Conservation (phyloP, 53 echinoderm and acorn worm genomes). For the Echinometra lucunter region DNA sequence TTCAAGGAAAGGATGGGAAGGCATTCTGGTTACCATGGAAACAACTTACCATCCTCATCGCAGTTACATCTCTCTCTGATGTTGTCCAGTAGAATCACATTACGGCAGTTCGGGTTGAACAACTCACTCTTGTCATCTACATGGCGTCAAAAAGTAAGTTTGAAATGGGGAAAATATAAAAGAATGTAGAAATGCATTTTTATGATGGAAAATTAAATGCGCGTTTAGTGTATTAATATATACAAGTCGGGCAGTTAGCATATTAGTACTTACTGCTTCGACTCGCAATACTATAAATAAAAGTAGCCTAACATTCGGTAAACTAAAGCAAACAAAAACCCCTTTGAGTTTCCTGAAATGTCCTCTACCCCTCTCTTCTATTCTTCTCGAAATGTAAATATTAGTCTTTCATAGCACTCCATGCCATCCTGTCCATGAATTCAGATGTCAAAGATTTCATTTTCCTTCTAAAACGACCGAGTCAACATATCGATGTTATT, state of each 20-base stretch:
- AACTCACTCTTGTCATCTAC: conserved; percentile 82
- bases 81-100: conserved; percentile 77
- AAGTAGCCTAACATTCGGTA: background rate
- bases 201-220: background rate
- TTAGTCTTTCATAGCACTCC: background rate
- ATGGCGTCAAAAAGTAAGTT: background rate
- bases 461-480: too few relatives aligned
- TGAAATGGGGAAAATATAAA: too few relatives aligned
- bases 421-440: too few relatives aligned
- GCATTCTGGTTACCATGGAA: background rate
- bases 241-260: background rate
- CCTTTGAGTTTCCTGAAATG: background rate
- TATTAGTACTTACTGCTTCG: background rate
- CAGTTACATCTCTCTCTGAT: conserved; percentile 80
- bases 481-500: too few relatives aligned
- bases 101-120: conserved; percentile 84
- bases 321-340: background rate
- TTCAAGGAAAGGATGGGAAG: background rate
- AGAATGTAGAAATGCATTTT: too few relatives aligned
- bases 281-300: background rate
- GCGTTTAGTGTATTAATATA: background rate
- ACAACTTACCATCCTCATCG: conserved; percentile 73
- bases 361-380: background rate
- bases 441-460: too few relatives aligned
- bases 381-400: background rate